A percentile compares a stretch with the other conserved stretches of the same genome.
Conservation (phyloP, 2,888 invertebrate species). For the Leptinotarsa juncta region DNA sequence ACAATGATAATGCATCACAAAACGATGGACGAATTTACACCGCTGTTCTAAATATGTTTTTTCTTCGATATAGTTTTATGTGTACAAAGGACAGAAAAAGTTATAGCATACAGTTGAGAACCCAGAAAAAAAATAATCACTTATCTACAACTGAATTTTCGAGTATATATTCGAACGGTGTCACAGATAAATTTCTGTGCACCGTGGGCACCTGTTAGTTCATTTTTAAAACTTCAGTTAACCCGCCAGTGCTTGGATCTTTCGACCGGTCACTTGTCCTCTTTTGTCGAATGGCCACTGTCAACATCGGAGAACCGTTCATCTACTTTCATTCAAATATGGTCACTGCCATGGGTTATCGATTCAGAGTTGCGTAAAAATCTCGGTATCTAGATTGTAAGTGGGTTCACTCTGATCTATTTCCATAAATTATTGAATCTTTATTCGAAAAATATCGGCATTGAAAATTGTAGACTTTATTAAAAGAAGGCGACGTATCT, state of each 20-base stretch:
- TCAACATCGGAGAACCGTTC: conserved; percentile 41
- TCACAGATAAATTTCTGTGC: neutral
- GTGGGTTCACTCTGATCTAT: conserved; percentile 34
- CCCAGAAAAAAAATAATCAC: neutral
- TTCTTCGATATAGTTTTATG: too few species aligned
- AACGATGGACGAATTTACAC: too few species aligned
- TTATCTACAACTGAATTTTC: neutral
- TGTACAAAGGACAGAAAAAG: too few species aligned
- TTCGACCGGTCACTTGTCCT: conserved; percentile 35
- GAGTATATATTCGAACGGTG: conserved; percentile 2
- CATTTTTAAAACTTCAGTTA: neutral
- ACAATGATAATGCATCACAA: too few species aligned
- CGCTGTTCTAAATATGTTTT: too few species aligned
- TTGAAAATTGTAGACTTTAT: too few species aligned
- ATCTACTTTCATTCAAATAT: conserved; percentile 43
- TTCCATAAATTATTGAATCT: conserved; percentile 34
- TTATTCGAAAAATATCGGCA: conserved; percentile 9
- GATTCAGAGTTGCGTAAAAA: conserved; percentile 29
- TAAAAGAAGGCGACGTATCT: too few species aligned
- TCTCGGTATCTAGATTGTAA: conserved; percentile 31
- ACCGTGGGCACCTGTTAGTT: neutral
- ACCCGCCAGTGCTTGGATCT: conserved; percentile 22
- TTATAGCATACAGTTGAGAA: too few species aligned
- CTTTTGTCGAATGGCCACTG: conserved; percentile 37
- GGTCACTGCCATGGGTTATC: conserved; percentile 31